Conservation (phyloP, 1,140 invertebrate genomes). For the Eulimnadia texana region DNA sequence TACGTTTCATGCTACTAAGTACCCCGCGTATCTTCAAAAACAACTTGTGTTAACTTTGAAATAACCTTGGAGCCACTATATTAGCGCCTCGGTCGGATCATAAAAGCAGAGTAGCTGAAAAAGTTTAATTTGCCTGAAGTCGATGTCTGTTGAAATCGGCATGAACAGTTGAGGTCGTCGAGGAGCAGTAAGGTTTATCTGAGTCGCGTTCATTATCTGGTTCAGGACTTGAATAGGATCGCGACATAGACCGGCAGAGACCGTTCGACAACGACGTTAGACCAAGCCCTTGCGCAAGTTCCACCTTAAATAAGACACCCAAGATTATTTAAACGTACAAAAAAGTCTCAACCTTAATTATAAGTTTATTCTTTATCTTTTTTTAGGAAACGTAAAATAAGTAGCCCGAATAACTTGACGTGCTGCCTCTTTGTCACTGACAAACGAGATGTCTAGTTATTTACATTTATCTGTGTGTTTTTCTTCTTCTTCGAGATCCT, state of each 20-base stretch:
- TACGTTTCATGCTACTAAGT: no score
- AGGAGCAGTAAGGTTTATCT: constrained; percentile 53
- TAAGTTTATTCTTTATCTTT: neutral
- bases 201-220: constrained; percentile 8
- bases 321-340: neutral
- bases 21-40: no score
- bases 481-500: neutral
- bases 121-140: neutral
- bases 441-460: neutral
- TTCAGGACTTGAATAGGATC: constrained; percentile 12
- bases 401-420: no score
- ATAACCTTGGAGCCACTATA: no score
- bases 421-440: neutral
- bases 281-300: neutral
- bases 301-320: no score
- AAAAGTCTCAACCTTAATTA: neutral
- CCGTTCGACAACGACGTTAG: constrained; percentile 5
- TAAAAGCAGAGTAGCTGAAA: neutral
- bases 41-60: no score
- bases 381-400: no score
- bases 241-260: constrained; percentile 10
- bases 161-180: constrained; percentile 38
- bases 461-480: neutral
- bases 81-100: no score
- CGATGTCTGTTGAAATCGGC: constrained; percentile 4